A percentile compares a stretch with the other conserved stretches of the same genome.
phyloP scores from a whole-genome alignment of 1,140 invertebrate genomes.

The Pinna nobilis region DNA sequence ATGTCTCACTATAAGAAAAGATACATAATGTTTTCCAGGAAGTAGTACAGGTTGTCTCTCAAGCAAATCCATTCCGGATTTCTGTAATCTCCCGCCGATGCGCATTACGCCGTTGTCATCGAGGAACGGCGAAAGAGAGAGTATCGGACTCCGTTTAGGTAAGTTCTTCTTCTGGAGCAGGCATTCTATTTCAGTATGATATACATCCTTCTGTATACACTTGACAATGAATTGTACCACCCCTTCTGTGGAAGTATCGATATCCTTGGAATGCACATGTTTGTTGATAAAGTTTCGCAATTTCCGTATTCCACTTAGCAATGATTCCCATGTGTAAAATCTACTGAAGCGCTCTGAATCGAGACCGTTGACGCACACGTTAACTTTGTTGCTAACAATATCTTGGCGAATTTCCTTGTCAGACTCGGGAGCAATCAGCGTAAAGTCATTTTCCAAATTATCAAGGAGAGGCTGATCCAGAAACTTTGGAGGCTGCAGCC shows the following conservation, averaged over 20 bases:
- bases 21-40: conserved; percentile 15
- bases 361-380: neutral
- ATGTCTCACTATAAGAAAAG: conserved; percentile 14
- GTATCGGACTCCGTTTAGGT: neutral
- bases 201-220: conserved; percentile 1
- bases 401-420: conserved; percentile 7
- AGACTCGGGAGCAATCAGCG: neutral
- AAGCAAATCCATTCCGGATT: neutral
- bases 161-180: neutral
- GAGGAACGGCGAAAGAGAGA: conserved; percentile 1
- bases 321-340: conserved; percentile 1
- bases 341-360: neutral
- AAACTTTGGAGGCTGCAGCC: neutral
- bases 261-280: conserved; percentile 16
- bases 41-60: conserved; percentile 46
- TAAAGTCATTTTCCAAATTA: neutral
- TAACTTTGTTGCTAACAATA: neutral
- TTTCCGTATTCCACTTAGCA: neutral
- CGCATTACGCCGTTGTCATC: conserved; percentile 23
- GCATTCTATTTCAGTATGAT: neutral
- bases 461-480: neutral
- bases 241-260: neutral
- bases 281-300: neutral
- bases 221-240: conserved; percentile 25
- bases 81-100: conserved; percentile 47